Percentiles rank a stretch among this genome's conserved stretches.
Conservation (phyloP, 2,113 vertebrate species). For the Tichodroma muraria region DNA sequence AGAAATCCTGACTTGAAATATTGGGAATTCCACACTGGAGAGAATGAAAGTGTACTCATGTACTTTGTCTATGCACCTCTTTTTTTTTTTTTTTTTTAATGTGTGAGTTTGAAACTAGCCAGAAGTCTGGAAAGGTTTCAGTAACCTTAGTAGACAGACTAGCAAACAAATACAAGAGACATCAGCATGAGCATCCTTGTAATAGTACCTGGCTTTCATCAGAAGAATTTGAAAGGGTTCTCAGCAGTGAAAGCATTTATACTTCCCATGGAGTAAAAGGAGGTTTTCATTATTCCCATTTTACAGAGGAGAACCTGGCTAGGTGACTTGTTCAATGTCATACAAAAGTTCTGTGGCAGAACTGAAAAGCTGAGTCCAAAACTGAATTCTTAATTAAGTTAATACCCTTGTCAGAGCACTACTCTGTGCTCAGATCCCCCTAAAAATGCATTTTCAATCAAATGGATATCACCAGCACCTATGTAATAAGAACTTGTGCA, state of each 20-base stretch:
- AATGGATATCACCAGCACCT: not conserved
- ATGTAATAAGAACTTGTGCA: conserved; percentile 12
- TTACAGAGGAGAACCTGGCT: not conserved
- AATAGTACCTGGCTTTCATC: conserved; percentile 29
- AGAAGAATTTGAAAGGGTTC: not conserved
- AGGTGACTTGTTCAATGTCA: not conserved
- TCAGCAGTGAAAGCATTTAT: not conserved
- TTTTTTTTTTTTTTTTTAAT: not conserved
- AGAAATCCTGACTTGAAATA: not conserved
- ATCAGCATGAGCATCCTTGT: not conserved
- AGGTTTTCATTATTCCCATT: not conserved
- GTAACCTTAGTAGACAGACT: not conserved
- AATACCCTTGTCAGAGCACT: not conserved
- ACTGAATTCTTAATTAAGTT: not conserved
- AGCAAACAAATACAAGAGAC: conserved; percentile 16
- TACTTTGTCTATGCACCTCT: not conserved
- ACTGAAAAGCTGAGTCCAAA: not conserved
- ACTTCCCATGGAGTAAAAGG: not conserved
- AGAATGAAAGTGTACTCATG: not conserved
- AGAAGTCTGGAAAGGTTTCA: conserved; percentile 25
- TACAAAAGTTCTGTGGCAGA: not conserved
- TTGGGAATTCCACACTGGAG: not conserved
- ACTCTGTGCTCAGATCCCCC: not conserved
- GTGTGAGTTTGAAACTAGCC: conserved; percentile 9
- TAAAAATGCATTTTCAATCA: not conserved